These are phyloP conservation scores for Abramis brama DNA, from an alignment of 2,113 vertebrate species.

Conservation along the genomic window DNA sequence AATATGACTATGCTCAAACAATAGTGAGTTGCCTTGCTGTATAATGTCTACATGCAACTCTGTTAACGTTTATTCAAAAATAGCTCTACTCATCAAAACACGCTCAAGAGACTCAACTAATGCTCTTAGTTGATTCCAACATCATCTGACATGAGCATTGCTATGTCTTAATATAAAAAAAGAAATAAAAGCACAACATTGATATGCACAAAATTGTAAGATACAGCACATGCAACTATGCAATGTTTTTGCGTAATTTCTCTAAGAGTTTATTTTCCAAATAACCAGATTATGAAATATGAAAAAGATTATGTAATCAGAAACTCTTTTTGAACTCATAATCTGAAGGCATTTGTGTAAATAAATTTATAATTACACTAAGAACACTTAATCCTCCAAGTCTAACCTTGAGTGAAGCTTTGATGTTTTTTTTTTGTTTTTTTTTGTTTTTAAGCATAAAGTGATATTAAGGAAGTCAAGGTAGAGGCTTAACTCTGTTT, in stretches of 20 bases:
- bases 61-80: not conserved
- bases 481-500: slow-evolving; percentile 48
- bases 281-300: not conserved
- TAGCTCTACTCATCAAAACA: not conserved
- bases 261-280: not conserved
- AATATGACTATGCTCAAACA: not conserved
- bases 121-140: not conserved
- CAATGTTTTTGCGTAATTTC: not conserved
- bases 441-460: slow-evolving; percentile 20
- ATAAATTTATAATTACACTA: slow-evolving; percentile 1
- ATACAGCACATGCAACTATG: not conserved
- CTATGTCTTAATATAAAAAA: no score
- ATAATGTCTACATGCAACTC: not conserved
- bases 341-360: not conserved
- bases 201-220: no score
- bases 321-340: not conserved
- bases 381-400: slow-evolving; percentile 36
- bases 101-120: not conserved
- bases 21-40: not conserved
- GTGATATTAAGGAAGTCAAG: slow-evolving; percentile 26
- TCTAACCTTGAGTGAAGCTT: slow-evolving; percentile 39
- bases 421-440: not conserved
- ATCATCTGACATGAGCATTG: not conserved
- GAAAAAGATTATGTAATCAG: not conserved
- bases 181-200: no score